Evolutionary conservation across 53 echinoderm and acorn worm species (phyloP).

Genomic region (Holothuria leucospilota): DNA sequence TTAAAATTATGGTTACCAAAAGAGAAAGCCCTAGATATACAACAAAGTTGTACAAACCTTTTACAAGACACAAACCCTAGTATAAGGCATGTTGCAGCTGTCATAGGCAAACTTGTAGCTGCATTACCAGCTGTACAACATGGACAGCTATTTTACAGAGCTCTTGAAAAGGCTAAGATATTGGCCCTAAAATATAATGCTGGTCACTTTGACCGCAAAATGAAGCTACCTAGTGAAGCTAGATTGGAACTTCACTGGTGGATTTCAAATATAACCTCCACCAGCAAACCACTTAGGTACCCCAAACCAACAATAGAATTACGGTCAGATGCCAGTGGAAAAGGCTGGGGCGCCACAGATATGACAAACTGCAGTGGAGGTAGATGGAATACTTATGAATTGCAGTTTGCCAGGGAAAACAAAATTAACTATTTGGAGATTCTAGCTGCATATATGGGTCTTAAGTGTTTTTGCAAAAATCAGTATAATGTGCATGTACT

Average conservation of each 20-base stretch:
- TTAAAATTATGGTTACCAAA: constrained; percentile 39
- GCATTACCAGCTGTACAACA: constrained; percentile 65
- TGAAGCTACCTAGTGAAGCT: too few relatives aligned
- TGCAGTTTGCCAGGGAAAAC: neutral
- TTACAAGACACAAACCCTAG: neutral
- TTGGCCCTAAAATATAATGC: neutral
- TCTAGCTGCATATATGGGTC: constrained; percentile 59
- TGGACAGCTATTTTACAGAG: constrained; percentile 56
- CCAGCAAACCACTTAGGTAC: too few relatives aligned
- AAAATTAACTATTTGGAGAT: constrained; percentile 69
- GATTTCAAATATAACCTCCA: too few relatives aligned
- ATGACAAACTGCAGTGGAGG: neutral
- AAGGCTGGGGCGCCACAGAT: too few relatives aligned
- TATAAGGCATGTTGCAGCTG: constrained; percentile 49
- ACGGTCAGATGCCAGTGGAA: too few relatives aligned
- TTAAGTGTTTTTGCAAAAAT: constrained; percentile 51
- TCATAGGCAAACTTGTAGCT: constrained; percentile 62
- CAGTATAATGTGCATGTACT: neutral
- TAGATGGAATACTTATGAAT: neutral
- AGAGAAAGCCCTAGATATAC: constrained; percentile 14
- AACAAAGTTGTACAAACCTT: neutral
- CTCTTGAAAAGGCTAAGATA: constrained; percentile 50
- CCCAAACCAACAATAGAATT: too few relatives aligned
- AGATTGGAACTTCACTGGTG: too few relatives aligned
- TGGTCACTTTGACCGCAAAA: constrained; percentile 58